Base-by-base conservation (phyloP, 2,888 invertebrate genomes). In the Pyrrhia umbra region DNA sequence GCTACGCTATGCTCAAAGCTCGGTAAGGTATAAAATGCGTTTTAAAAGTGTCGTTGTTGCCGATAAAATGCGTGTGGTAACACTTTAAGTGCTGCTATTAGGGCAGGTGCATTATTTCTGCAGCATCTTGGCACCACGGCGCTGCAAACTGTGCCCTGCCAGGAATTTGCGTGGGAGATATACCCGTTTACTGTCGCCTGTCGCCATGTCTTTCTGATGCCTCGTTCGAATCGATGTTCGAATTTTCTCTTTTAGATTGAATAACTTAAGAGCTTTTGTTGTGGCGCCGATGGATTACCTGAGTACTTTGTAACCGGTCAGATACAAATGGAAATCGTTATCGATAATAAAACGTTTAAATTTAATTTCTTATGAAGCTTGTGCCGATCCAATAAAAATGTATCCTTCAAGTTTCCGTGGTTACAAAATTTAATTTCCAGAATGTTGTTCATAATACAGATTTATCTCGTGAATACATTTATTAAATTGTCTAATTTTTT, bases 141-240 rank as follows among this genome's bases (percentile, higher is more conserved):
- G 55, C 75, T 75, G 69, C 68, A 68, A 75, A 74, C 76, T 59
- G 74, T 82, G 87, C 85, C 80, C 84, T 84, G 85, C 49, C 78
- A 78, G 89, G 93, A 91, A 94, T 94, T 92, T 83, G 91, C 90
- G 93, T 93, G 90, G 93, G 93, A 76, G 87, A 76, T 77, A 81
- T 83, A 86, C 87, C 86, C 85, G 88, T 88, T 88, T 87, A 73
- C 77, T 77, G 75, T 78, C 77, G 82, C 79, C 77, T 77, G 75
- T 78, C 77, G 82, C 79, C 84, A 77, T 79, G 80, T 84, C 88
- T 85, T 88, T 87, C 85, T 84, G 85, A 79, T 81, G 75, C 69
- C 46, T 72, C 71, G 46, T 69, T 66, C 46, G 56, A 73, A 60
- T 77, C 56, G 71, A 72, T 52, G n/a, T 63, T 78, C 55, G 45